Conservation (phyloP, 2,113 vertebrate species). For the Lagopus muta region DNA sequence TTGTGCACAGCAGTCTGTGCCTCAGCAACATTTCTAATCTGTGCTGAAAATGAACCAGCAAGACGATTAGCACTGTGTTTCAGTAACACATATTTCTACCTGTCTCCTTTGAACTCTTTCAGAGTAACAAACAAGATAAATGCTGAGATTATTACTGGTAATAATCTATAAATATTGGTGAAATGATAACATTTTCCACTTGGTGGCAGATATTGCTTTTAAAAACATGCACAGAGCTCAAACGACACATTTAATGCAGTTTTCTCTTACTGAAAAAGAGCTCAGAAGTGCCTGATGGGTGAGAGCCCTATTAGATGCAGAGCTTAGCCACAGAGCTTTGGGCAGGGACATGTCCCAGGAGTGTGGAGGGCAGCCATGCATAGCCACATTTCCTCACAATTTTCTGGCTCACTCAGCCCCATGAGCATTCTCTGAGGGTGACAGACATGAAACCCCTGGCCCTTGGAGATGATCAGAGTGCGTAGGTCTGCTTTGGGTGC, state of each 20-base stretch:
- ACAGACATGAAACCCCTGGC: neutral
- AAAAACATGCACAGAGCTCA: constrained; percentile 43
- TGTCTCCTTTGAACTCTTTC: neutral
- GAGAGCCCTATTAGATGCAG: neutral
- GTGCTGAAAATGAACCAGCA: neutral
- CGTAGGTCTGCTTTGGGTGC: neutral
- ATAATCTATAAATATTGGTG: constrained; percentile 54
- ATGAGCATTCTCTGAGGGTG: accelerated
- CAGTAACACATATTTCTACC: neutral
- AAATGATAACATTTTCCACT: constrained; percentile 74
- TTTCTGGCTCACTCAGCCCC: neutral
- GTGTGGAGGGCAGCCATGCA: neutral
- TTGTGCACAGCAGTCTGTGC: neutral
- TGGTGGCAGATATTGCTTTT: constrained; percentile 73
- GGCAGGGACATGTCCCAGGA: neutral
- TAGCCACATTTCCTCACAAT: neutral
- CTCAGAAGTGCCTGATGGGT: neutral
- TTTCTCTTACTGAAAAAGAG: neutral
- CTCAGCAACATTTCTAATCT: neutral
- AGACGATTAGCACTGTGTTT: neutral
- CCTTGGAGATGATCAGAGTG: neutral
- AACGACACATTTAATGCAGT: neutral
- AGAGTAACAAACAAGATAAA: neutral
- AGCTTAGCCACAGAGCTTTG: neutral
- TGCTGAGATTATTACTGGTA: constrained; percentile 22